A percentile compares a stretch with the other conserved stretches of the same genome.
These are phyloP conservation scores for Eupithecia pulchellata DNA, from an alignment of 2,888 invertebrate species.

Conservation along the genomic window DNA sequence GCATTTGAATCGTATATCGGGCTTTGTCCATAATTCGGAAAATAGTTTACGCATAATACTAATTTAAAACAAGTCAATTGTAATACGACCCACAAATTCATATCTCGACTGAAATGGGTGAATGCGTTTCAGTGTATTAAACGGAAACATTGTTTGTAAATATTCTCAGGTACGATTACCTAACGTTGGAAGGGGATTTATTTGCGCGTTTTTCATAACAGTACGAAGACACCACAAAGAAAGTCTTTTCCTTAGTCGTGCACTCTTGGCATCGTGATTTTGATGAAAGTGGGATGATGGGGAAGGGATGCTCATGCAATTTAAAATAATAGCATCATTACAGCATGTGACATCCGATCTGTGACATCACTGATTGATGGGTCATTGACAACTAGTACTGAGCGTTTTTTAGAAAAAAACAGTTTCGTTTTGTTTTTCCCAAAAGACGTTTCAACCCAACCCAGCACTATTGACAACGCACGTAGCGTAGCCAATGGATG, in stretches of 20 bases:
- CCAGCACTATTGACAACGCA: background rate
- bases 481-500: too few relatives aligned
- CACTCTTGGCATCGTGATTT: too few relatives aligned
- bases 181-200: background rate
- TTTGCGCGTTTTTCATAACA: background rate
- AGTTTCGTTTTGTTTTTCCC: too few relatives aligned
- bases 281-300: too few relatives aligned
- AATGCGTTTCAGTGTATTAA: background rate
- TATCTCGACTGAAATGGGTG: constrained; percentile 16
- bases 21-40: constrained; percentile 31
- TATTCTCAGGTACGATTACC: constrained; percentile 4
- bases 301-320: too few relatives aligned
- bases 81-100: constrained; percentile 18
- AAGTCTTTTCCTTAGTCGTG: background rate
- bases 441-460: too few relatives aligned
- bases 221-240: background rate
- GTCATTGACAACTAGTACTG: too few relatives aligned
- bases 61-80: constrained; percentile 15
- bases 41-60: constrained; percentile 20
- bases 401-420: too few relatives aligned
- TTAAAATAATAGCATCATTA: too few relatives aligned
- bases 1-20: background rate
- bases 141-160: constrained; percentile 37
- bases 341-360: too few relatives aligned
- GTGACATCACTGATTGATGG: too few relatives aligned